Base-by-base conservation (phyloP, 2,888 invertebrate genomes). In the Drepana falcataria region DNA sequence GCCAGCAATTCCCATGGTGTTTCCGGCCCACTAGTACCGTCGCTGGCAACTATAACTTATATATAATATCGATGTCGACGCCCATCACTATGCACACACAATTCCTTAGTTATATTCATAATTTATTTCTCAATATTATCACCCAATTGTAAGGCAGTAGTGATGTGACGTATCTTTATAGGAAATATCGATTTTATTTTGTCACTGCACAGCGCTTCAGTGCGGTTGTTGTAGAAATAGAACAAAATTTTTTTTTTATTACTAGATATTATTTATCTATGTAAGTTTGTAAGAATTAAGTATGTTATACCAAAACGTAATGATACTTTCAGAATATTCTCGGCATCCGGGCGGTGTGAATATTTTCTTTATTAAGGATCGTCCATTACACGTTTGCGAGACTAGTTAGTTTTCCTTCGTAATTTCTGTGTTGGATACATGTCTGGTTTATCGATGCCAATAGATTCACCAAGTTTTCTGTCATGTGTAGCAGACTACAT, bases 321-420 rank as follows among this genome's bases (percentile, higher is more conserved):
- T 48, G 40, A 37, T 48, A 40, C 40, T 48, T 53, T 47, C 53
- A 37, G 48, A 48, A 53, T 35, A 40, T 34, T 48, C 34, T 55
- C 60, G 59, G 54, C 64, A 65, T 65, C 65, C 59, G 61, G 64
- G 68, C 66, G 69, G 66, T 66, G 66, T 72, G 67, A 70, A 72
- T 74, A 80, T 66, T 81, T 21, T 75, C 86, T 87, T 87, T 87
- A 87, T 87, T 87, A 87, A 88, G 87, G 87, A 87, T 87, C 87
- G 85, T 83, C 71, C 63, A 71, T 59, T 66, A 73, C 69, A 64
- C 62, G 61, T 70, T 73, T 69, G 73, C 68, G 83, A 84, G 84
- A 86, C 85, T 85, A 83, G 77, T 64, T 70, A 44, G 56, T 65
- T 74, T 69, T 65, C 56, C 59, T 37, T 37, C n/a, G 4, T 68